Evolutionary conservation across 1,140 invertebrate genomes (phyloP).

Genomic region (Asbolus verrucosus): DNA sequence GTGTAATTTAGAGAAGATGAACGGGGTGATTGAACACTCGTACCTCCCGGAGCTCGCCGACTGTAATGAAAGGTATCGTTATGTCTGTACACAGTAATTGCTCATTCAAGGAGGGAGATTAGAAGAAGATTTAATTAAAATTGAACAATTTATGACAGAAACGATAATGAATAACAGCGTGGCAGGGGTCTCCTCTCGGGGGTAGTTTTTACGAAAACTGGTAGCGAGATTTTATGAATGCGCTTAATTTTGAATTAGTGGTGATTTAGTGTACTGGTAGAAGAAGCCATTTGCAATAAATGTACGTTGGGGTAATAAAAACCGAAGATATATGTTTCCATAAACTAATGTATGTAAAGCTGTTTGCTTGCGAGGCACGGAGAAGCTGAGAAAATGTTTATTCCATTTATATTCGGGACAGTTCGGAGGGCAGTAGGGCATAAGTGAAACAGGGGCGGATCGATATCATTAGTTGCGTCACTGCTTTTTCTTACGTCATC

Average conservation of each 20-base stretch:
- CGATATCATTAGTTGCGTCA: constrained; percentile 50
- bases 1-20: not conserved
- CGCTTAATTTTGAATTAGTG: constrained; percentile 18
- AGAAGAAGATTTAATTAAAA: too few species aligned
- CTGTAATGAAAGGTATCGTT: too few species aligned
- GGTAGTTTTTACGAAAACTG: not conserved
- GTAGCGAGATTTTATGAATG: not conserved
- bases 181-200: too few species aligned
- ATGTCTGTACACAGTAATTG: too few species aligned
- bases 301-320: constrained; percentile 9
- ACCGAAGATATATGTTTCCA: constrained; percentile 15
- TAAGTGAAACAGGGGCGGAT: constrained; percentile 36
- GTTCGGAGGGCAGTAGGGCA: constrained; percentile 41
- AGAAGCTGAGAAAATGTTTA: constrained; percentile 33
- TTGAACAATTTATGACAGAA: too few species aligned
- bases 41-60: too few species aligned
- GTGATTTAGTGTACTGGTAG: not conserved
- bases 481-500: constrained; percentile 45
- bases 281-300: constrained; percentile 20
- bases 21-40: too few species aligned
- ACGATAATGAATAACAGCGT: too few species aligned
- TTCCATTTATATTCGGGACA: constrained; percentile 31
- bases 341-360: constrained; percentile 27
- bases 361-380: constrained; percentile 21
- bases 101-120: too few species aligned